Evolutionary conservation across 2,797 vertebrate genomes (phyloP), one percentile per base, ranked within the genome.

Genomic region (Neopelma chrysocephalum): DNA sequence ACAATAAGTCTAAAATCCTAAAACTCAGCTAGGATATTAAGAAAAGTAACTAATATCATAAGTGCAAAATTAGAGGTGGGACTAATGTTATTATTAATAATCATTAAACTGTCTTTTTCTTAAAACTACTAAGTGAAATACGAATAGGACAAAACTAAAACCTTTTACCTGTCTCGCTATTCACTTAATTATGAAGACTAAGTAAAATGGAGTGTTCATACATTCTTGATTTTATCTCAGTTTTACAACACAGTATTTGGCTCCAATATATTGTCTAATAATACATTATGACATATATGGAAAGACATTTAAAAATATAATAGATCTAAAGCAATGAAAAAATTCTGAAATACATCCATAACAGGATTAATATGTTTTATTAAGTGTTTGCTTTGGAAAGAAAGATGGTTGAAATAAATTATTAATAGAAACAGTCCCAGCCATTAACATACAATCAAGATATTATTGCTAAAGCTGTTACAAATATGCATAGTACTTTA

Each of bases 11-110:
- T 84, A 45, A 70, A 77, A 70, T 48, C 9, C 29, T 34, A 42
- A 70, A 61, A 47, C 4, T 65, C 43, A 40, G 6, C 11, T n/a
- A 68, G 12, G 6, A 69, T 22, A 1, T 23, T 29, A 53, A 21
- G 21, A 45, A 0, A 6, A 10, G 0, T 7, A 51, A 69, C 12
- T 61, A 78, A 31, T 18, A 58, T 14, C 3, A 0, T 21, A 54
- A 66, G 5, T 22, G 7, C 4, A 65, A 76, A 47, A 68, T 22
- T 64, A 73, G 13, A 57, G 8, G 8, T 53, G 6, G 3, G n/a
- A 69, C 13, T 38, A 57, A 36, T 29, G 10, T 62, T 71, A 32
- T n/a, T 57, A 66, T 11, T 29, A 34, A 73, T 29, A 62, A 47
- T 11, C 69, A 40, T n/a, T 48, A 45, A 66, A 62, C 7, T 17